A percentile compares a stretch with the other conserved stretches of the same genome.
phyloP scores from a whole-genome alignment of 2,888 invertebrate species.

The Gastrophysa polygoni region DNA sequence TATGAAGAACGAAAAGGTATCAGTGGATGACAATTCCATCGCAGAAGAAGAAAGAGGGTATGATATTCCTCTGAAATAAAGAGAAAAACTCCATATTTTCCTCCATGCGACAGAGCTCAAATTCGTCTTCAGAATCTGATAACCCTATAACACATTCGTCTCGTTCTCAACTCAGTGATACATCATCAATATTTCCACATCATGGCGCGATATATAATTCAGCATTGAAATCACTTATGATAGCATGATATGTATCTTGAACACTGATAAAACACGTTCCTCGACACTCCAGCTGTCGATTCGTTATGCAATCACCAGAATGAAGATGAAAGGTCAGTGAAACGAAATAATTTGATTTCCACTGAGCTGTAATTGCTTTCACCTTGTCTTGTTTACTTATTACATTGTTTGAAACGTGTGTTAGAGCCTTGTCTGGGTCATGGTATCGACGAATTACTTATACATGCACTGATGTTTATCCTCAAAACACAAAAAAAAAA shows the following conservation, averaged over 20 bases:
- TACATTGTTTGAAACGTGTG: neutral
- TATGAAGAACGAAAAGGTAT: no score
- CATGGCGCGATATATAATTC: neutral
- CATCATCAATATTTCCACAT: constrained; percentile 6
- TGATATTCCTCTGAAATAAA: no score
- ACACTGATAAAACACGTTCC: constrained; percentile 15
- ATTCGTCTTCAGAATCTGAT: neutral
- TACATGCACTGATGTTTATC: no score
- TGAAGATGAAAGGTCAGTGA: constrained; percentile 27
- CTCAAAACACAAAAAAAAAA: no score
- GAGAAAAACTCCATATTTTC: no score
- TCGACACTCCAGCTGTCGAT: constrained; percentile 7
- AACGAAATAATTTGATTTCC: constrained; percentile 29
- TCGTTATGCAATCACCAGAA: constrained; percentile 13
- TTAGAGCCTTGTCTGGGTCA: constrained; percentile 26
- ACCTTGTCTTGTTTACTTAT: constrained; percentile 19
- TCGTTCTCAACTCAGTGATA: neutral
- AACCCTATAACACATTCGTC: neutral
- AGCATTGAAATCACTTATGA: constrained; percentile 9
- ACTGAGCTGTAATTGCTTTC: constrained; percentile 22
- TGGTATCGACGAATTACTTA: no score
- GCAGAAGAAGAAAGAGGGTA: no score
- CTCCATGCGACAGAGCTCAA: no score
- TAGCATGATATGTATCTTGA: neutral
- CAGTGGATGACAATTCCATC: no score